Percentiles rank a stretch among this genome's conserved stretches.
phyloP scores from a whole-genome alignment of 1,140 invertebrate genomes.

The Bombus picipes region DNA sequence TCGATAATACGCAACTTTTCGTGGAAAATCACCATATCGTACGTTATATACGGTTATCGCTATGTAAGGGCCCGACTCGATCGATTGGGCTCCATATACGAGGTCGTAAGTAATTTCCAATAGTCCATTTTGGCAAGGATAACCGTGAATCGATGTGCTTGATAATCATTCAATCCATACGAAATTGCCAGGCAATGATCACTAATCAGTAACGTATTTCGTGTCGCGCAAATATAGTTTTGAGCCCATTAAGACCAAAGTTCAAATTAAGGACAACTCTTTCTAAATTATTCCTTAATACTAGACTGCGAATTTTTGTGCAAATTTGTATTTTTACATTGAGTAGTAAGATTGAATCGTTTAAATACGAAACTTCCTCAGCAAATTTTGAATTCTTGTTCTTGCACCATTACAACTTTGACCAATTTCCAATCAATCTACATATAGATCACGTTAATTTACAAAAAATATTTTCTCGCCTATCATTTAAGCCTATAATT shows the following conservation, averaged over 20 bases:
- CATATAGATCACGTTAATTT: not conserved
- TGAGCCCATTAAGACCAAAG: not conserved
- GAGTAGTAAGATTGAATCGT: too few relatives aligned
- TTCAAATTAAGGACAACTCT: too few relatives aligned
- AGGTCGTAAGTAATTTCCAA: slow-evolving; percentile 39
- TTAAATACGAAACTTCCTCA: too few relatives aligned
- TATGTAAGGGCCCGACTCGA: not conserved
- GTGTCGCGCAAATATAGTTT: not conserved
- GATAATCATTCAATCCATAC: slow-evolving; percentile 27
- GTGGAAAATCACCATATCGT: not conserved
- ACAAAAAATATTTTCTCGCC: not conserved
- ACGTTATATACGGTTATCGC: not conserved
- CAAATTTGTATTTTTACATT: too few relatives aligned
- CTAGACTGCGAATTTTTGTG: too few relatives aligned
- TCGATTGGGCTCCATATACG: slow-evolving; percentile 12
- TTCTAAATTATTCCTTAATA: too few relatives aligned
- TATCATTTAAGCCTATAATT: not conserved
- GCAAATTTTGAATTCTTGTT: not conserved
- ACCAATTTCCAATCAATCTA: not conserved
- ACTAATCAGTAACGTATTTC: not conserved
- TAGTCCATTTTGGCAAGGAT: slow-evolving; percentile 35
- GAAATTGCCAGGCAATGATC: slow-evolving; percentile 13
- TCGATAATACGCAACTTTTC: not conserved
- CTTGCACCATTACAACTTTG: not conserved
- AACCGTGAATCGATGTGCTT: slow-evolving; percentile 7